Evolutionary conservation across 2,888 invertebrate genomes (phyloP), one percentile per base, ranked within the genome.

Genomic region (Agriopis aurantiaria): DNA sequence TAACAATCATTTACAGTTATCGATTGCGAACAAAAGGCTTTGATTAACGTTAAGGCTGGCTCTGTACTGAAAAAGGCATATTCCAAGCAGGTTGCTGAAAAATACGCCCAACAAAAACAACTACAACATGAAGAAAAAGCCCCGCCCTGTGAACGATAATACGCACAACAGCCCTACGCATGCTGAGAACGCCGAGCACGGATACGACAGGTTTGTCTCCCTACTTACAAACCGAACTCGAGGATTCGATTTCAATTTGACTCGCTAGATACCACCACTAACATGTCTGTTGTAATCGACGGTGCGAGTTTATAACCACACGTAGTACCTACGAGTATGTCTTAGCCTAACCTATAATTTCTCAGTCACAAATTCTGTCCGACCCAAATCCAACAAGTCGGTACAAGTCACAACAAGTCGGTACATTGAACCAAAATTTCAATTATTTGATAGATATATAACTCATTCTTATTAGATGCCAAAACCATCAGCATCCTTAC

Each of bases 61-160:
- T n/a, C 10, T 57, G 46, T 66, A 58, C 51, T 64, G 41, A 65
- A 65, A 62, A 58, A 53, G 45, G 12, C 12, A 49, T 46, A 51
- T 71, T 68, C 62, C 33, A 52, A 65, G 40, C 81, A 92, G 93
- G 79, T 83, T 92, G 71, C 80, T 93, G 72, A 93, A 93, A 77
- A 92, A 91, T 70, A 88, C 91, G 0, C 83, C 91, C 12, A 89
- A 81, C 69, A 93, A 89, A 77, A 91, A 88, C 76, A 90, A 86
- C 78, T 84, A 85, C 74, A 85, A 78, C 71, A 76, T 82, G 33
- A 93, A 92, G 82, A 92, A 92, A 81, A 92, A 91, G 71, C 78
- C 84, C 9, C 85, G 89, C 5, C 82, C 89, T 5, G 83, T 83
- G 33, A 88, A 86, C 79, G 87, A 88, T 57, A 69, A 49, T 17